Evolutionary conservation across 1,140 invertebrate genomes (phyloP).

Genomic region (Rhysida immarginata): DNA sequence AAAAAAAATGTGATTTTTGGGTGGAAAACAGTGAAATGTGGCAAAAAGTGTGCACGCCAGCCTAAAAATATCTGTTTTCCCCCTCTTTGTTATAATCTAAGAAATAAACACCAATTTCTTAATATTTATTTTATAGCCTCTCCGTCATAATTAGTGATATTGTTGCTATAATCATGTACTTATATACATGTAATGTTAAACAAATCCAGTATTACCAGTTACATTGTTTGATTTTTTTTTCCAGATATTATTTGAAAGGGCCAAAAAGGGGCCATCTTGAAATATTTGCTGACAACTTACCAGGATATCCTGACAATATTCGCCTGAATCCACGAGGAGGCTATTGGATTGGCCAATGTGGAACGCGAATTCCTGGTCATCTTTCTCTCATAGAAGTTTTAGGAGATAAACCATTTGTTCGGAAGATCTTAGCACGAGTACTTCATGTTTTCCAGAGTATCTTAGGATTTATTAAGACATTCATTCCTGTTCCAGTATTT

Average conservation of each 20-base stretch:
- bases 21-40: no score
- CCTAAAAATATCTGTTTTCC: no score
- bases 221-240: slow-evolving; percentile 20
- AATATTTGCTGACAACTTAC: slow-evolving; percentile 57
- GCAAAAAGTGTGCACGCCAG: no score
- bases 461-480: slow-evolving; percentile 11
- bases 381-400: slow-evolving; percentile 25
- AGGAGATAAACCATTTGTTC: slow-evolving; percentile 24
- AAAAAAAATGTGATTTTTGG: no score
- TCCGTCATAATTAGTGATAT: no score
- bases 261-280: slow-evolving; percentile 52
- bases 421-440: slow-evolving; percentile 24
- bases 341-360: slow-evolving; percentile 45
- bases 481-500: slow-evolving; percentile 6
- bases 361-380: slow-evolving; percentile 22
- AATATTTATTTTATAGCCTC: no score
- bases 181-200: background rate
- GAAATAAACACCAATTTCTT: no score
- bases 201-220: background rate
- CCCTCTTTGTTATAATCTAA: no score
- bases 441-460: slow-evolving; percentile 15
- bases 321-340: slow-evolving; percentile 46
- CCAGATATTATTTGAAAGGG: slow-evolving; percentile 57
- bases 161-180: no score
- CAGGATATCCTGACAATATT: slow-evolving; percentile 67